Percentiles rank a stretch among this genome's conserved stretches.
Evolutionary conservation across 2,797 vertebrate species (phyloP).

Genomic region (Helarctos malayanus): DNA sequence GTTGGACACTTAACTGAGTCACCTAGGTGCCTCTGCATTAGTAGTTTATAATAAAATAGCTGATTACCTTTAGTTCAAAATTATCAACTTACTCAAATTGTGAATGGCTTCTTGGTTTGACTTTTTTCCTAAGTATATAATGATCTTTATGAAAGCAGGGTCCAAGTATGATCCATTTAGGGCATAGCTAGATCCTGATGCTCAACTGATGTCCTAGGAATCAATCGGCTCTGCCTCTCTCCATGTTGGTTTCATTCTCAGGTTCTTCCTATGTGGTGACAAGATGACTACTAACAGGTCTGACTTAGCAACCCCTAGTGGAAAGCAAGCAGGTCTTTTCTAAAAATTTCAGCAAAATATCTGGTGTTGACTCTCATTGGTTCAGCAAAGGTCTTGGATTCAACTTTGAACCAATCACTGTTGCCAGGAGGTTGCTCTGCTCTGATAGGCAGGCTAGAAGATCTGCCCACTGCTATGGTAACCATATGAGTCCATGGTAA

Average conservation of each 20-base stretch:
- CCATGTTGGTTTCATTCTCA: neutral
- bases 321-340: neutral
- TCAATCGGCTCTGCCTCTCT: neutral
- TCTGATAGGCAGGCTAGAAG: neutral
- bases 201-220: neutral
- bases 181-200: neutral
- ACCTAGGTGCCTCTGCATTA: neutral
- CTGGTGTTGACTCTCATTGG: neutral
- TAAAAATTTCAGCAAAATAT: neutral
- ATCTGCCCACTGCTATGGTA: no score
- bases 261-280: neutral
- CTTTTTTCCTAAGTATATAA: neutral
- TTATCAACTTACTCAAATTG: neutral
- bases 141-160: neutral
- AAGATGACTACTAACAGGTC: neutral
- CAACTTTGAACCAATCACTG: neutral
- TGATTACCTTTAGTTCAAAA: neutral
- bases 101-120: neutral
- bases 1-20: neutral
- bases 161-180: neutral
- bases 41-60: neutral
- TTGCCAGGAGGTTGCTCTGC: neutral
- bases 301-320: no score
- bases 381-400: neutral
- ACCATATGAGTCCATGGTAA: neutral